A percentile compares a stretch with the other conserved stretches of the same genome.
These are phyloP conservation scores for Labeo rohita DNA, from an alignment of 2,113 vertebrate genomes.

Conservation along the genomic window DNA sequence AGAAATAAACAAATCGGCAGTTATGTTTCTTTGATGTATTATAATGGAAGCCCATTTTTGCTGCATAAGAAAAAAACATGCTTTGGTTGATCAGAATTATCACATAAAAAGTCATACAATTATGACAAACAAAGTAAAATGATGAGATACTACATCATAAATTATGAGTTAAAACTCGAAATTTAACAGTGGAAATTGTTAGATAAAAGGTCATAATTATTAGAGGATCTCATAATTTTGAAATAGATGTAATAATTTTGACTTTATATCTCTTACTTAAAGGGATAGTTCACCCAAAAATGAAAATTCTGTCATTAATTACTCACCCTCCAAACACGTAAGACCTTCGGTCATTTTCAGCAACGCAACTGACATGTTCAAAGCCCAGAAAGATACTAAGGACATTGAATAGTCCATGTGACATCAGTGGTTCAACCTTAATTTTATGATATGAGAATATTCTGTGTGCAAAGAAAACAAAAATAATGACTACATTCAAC, in stretches of 20 bases:
- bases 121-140: background rate
- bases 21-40: background rate
- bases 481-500: too few species aligned
- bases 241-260: too few species aligned
- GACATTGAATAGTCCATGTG: too few species aligned
- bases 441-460: too few species aligned
- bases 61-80: background rate
- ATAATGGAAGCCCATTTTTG: background rate
- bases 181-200: background rate
- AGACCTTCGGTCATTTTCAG: too few species aligned
- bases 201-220: background rate
- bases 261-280: background rate
- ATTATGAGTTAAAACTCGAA: background rate
- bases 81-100: background rate
- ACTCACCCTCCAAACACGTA: too few species aligned
- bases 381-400: too few species aligned
- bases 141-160: background rate
- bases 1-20: background rate
- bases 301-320: too few species aligned
- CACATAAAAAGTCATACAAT: background rate
- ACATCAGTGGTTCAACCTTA: too few species aligned
- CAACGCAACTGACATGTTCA: too few species aligned
- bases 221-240: background rate
- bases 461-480: too few species aligned
- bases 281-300: too few species aligned